A percentile compares a stretch with the other conserved stretches of the same genome.
phyloP scores from a whole-genome alignment of 1,140 invertebrate genomes.

The Drosophila sproati region DNA sequence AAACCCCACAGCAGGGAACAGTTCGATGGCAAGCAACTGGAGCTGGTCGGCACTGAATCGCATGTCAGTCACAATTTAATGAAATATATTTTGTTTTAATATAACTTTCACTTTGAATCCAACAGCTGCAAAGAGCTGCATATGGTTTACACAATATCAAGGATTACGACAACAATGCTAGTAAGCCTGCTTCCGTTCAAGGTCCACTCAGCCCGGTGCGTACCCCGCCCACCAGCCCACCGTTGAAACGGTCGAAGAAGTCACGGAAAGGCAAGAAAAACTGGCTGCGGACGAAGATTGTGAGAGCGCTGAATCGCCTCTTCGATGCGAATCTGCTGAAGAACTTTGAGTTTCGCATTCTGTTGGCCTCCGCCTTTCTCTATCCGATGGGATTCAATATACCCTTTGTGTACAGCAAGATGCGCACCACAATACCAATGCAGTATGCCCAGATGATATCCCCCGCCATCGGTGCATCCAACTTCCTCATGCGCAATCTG shows the following conservation, averaged over 20 bases:
- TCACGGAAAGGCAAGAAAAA: background rate
- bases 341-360: conserved; percentile 61
- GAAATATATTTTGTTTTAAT: too few species aligned
- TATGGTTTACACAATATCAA: conserved; percentile 56
- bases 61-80: conserved; percentile 32
- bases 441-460: conserved; percentile 52
- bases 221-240: background rate
- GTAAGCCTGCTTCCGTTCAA: background rate
- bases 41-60: conserved; percentile 43
- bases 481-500: conserved; percentile 52
- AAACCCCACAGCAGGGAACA: conserved; percentile 43
- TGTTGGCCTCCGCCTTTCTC: conserved; percentile 65
- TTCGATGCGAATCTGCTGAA: conserved; percentile 65
- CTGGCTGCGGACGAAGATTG: conserved; percentile 26
- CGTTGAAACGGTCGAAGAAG: background rate
- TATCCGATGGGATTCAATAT: conserved; percentile 78
- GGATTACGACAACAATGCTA: conserved; percentile 16
- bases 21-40: conserved; percentile 61
- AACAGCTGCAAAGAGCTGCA: conserved; percentile 47
- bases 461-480: conserved; percentile 63
- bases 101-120: background rate
- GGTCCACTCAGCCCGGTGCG: background rate
- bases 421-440: conserved; percentile 44
- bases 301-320: conserved; percentile 45
- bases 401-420: conserved; percentile 68